Conservation (phyloP, 1,140 invertebrate genomes). For the Drosophila kurseongensis region DNA sequence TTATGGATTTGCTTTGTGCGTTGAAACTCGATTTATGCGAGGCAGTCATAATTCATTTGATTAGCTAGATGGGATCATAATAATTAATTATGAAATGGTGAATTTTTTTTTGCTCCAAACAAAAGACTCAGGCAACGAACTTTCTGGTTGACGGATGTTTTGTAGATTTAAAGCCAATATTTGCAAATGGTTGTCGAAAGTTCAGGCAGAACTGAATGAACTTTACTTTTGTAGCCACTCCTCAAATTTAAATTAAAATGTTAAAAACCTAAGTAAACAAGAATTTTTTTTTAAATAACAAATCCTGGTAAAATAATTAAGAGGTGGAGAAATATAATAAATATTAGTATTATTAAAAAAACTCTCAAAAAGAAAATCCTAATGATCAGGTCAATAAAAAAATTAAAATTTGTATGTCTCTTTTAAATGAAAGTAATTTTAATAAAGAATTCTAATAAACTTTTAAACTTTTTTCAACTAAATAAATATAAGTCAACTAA, state of each 20-base stretch:
- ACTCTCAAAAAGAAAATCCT: too few relatives aligned
- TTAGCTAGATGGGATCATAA: slow-evolving; percentile 49
- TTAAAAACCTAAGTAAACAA: neutral
- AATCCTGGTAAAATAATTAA: too few relatives aligned
- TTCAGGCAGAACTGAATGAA: too few relatives aligned
- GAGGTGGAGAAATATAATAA: too few relatives aligned
- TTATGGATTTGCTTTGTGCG: slow-evolving; percentile 56
- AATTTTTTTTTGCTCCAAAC: slow-evolving; percentile 19
- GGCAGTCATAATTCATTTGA: slow-evolving; percentile 61
- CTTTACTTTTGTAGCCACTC: neutral
- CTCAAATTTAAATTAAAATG: neutral
- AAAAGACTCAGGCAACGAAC: slow-evolving; percentile 65
- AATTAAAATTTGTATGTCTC: too few relatives aligned
- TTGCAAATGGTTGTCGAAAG: neutral
- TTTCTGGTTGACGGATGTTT: slow-evolving; percentile 12
- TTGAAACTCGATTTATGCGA: slow-evolving; percentile 57
- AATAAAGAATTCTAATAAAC: too few relatives aligned
- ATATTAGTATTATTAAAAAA: too few relatives aligned
- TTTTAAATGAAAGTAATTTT: too few relatives aligned
- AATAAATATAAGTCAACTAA: too few relatives aligned
- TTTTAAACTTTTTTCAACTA: too few relatives aligned
- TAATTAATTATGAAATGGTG: slow-evolving; percentile 19
- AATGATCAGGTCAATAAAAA: too few relatives aligned
- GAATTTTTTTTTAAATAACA: neutral
- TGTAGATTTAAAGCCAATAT: slow-evolving; percentile 14